Evolutionary conservation across 2,113 vertebrate genomes (phyloP).

Genomic region (Macaca mulatta): DNA sequence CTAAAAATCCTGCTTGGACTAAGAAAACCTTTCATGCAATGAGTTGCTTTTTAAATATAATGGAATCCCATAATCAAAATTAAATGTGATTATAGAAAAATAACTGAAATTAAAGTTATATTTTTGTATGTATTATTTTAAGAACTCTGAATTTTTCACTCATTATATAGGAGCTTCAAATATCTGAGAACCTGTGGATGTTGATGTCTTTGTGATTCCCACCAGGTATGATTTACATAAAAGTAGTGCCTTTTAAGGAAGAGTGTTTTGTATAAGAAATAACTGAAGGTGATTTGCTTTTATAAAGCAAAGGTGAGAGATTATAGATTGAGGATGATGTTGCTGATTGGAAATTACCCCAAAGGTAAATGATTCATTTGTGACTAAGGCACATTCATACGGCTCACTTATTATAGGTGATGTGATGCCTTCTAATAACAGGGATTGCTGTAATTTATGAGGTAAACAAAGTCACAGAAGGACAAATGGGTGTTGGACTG

Average conservation of each 20-base stretch:
- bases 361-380: conserved; percentile 12
- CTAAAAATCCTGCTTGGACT: neutral
- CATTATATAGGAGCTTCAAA: neutral
- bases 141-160: neutral
- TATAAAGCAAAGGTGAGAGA: conserved; percentile 35
- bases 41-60: neutral
- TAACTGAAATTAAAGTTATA: neutral
- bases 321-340: neutral
- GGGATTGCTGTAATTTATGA: neutral
- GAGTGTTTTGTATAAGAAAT: neutral
- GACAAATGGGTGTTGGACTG: neutral
- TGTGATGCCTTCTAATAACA: neutral
- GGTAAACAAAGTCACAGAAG: conserved; percentile 27
- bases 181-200: neutral
- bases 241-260: neutral
- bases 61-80: neutral
- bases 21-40: neutral
- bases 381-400: neutral
- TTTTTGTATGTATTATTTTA: neutral
- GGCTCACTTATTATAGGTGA: neutral
- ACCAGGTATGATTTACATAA: neutral
- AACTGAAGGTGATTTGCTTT: neutral
- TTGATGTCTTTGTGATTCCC: neutral
- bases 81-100: neutral
- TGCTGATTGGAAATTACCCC: neutral